Conservation (phyloP, 2,113 vertebrate species). For the Odocoileus virginianus region DNA sequence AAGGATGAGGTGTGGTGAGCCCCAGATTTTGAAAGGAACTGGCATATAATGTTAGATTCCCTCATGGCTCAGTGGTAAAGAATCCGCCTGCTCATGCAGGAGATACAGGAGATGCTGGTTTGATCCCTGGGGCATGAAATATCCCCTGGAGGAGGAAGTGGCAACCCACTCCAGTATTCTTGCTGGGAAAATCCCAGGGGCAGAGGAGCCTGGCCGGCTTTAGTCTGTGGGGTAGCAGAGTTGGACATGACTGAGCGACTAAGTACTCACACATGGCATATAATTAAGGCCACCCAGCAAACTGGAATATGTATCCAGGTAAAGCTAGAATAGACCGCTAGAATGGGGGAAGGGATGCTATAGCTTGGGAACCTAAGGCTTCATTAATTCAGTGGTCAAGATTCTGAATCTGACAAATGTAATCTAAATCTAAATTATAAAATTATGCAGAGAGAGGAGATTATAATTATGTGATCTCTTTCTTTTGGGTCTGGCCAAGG, state of each 20-base stretch:
- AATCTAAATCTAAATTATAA: not conserved
- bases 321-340: fast-evolving
- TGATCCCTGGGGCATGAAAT: not conserved
- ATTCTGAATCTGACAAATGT: not conserved
- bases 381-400: too few species aligned
- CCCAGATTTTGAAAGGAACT: not conserved
- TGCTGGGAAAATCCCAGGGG: not conserved
- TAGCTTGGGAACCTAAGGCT: not conserved
- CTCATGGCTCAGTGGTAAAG: not conserved
- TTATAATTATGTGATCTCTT: not conserved
- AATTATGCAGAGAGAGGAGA: not conserved
- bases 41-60: not conserved
- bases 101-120: not conserved
- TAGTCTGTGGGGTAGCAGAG: not conserved
- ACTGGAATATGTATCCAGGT: too few species aligned
- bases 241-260: not conserved
- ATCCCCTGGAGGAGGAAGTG: not conserved
- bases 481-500: not conserved
- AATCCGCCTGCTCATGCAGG: not conserved
- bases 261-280: not conserved
- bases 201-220: not conserved
- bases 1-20: not conserved
- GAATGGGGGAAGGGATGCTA: too few species aligned
- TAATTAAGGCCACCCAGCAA: not conserved
- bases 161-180: not conserved